These are phyloP conservation scores for Idaea dimidiata DNA, from an alignment of 2,888 invertebrate species.

Conservation along the genomic window DNA sequence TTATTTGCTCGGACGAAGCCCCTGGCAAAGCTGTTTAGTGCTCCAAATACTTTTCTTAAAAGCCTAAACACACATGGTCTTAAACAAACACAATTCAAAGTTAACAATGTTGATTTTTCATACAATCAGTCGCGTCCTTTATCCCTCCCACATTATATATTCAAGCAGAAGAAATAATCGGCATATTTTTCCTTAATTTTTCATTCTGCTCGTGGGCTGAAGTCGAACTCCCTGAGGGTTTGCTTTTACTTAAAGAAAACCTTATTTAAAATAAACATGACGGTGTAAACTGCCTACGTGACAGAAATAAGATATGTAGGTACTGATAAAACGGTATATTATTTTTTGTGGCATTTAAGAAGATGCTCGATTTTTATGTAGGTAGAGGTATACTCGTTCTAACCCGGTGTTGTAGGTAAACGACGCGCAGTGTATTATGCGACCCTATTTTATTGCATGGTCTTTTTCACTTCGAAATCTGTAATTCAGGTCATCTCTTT, in stretches of 20 bases:
- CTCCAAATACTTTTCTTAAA: background rate
- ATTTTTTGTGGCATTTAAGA: slow-evolving; percentile 62
- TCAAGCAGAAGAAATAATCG: slow-evolving; percentile 36
- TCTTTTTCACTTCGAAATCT: no score
- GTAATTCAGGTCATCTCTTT: no score
- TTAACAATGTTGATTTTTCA: slow-evolving; percentile 3
- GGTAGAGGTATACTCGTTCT: no score
- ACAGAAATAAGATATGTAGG: slow-evolving; percentile 62
- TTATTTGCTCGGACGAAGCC: no score
- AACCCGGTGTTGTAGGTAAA: no score
- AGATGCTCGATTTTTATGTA: slow-evolving; percentile 26
- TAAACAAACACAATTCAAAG: background rate
- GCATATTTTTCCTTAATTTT: slow-evolving; percentile 69
- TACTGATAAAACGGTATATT: slow-evolving; percentile 54
- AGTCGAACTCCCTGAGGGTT: slow-evolving; percentile 54
- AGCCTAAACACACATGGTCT: background rate
- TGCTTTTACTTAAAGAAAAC: slow-evolving; percentile 72
- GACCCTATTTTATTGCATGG: no score
- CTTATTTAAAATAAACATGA: slow-evolving; percentile 78
- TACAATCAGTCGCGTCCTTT: background rate
- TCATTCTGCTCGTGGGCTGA: slow-evolving; percentile 60
- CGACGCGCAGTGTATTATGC: no score
- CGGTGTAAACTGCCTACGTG: slow-evolving; percentile 72
- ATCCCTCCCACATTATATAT: slow-evolving; percentile 1
- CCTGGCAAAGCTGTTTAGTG: background rate